Percentiles rank a stretch among this genome's conserved stretches.
These are phyloP conservation scores for Trachops cirrhosus DNA, from an alignment of 2,797 vertebrate species.

Conservation along the genomic window DNA sequence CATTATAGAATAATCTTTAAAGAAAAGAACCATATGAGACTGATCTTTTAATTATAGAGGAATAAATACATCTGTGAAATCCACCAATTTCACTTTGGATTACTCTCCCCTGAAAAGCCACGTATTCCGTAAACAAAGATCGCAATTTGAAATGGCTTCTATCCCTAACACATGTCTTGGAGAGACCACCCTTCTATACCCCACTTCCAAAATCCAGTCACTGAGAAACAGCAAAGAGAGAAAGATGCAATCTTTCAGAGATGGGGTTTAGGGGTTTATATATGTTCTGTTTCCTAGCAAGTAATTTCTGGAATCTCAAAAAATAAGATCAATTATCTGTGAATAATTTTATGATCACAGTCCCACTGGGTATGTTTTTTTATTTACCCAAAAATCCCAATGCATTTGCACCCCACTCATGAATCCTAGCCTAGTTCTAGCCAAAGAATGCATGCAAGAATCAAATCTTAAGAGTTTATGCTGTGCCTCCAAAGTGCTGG, in stretches of 20 bases:
- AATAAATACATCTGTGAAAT: conserved; percentile 69
- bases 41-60: conserved; percentile 79
- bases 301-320: neutral
- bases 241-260: neutral
- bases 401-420: neutral
- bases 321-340: neutral
- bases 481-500: neutral
- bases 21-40: conserved; percentile 68
- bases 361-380: neutral
- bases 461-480: neutral
- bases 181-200: neutral
- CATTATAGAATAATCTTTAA: conserved; percentile 80
- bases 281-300: neutral
- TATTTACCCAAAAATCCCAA: neutral
- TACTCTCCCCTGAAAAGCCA: conserved; percentile 41
- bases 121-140: conserved; percentile 38
- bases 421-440: neutral
- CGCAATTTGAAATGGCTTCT: conserved; percentile 60
- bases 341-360: neutral
- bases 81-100: conserved; percentile 53
- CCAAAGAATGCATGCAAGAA: neutral
- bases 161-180: conserved; percentile 11
- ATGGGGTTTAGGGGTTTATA: neutral
- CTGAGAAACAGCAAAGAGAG: neutral
- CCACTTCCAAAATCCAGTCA: neutral